Evolutionary conservation across 1,140 invertebrate genomes (phyloP), one percentile per base, ranked within the genome.

Genomic region (Drosophila repleta): DNA sequence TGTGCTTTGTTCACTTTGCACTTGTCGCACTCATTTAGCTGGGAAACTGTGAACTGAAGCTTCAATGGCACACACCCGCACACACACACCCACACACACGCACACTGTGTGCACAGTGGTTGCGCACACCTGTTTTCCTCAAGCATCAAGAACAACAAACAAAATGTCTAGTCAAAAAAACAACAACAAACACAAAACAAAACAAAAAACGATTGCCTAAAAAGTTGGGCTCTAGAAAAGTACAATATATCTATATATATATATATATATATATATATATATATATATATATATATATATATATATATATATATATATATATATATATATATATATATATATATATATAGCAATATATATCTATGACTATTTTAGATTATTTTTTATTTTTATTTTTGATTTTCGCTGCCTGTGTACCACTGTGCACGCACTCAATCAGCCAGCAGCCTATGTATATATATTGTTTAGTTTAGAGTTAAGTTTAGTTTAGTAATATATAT

Each of bases 1-100:
- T 56, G 5, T 57, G 37, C 10, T 52, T 24, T 6, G 20, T 64
- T 17, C 39, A 26, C 10, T 39, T 39, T 49, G 20, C 10, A 35
- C 74, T 53, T 70, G 61, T n/a, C 51, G 45, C 65, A 46, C 71
- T 73, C 63, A 63, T 58, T 55, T 63, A 63, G 60, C 62, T 58
- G 52, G 21, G 39, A 56, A 61, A 35, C 7, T 65, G 26, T 49
- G 55, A 74, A 83, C 43, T 76, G 49, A 68, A 68, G 61, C 29
- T 77, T 78, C 49, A 63, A 46, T 71, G 62, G 62, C 32, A 10
- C 32, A 11, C 10, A 35, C 32, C 11, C 32, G 11, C 29, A 32
- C 32, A 35, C 32, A 35, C 32, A 35, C 32, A 35, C 32, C 67
- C 58, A 63, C 45, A 57, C 39, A 67, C 52, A 61, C 35, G 55